Evolutionary conservation across 2,113 vertebrate species (phyloP), one percentile per base, ranked within the genome.

Genomic region (Ciconia maguari): DNA sequence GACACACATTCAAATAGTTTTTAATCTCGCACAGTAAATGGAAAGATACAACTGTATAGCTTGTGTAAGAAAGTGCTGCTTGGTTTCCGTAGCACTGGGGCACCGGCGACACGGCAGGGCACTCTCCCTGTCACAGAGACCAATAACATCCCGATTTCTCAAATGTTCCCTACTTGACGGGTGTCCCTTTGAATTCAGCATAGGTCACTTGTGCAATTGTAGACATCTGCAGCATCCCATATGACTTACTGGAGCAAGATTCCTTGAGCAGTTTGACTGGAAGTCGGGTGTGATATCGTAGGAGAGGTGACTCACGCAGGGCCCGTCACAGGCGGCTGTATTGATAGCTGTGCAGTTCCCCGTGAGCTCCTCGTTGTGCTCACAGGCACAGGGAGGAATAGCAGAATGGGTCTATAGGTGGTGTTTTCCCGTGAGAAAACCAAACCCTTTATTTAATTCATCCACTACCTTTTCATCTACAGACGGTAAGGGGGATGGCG

Each of bases 31-130:
- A 13, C 9, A 44, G 9, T 68, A 51, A 68, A 69, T 46, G 13
- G n/a, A 42, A 65, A 72, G 36, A 17, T 34, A 26, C 5, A 55
- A 24, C 2, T 36, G 6, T 70, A 1, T 41, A 72, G 51, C 24
- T 72, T 58, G 32, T 60, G 8, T 15, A 70, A 91, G 70, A n/a
- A 87, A 16, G 5, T 30, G 3, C 19, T 48, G 1, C 29, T 69
- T 85, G 44, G 6, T 77, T 74, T 58, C 29, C 13, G 57, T 87
- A 64, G 46, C 44, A 17, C 24, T 24, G 26, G 25, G 24, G 30
- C 48, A 57, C 10, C 0, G 0, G 4, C 2, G 44, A 18, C 42
- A 10, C 30, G 32, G 11, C 44, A 65, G 26, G 36, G 7, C 10
- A 4, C 16, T 57, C 29, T 72, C 20, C 16, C 14, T 34, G 30